Base-by-base conservation (phyloP, 2,113 vertebrate genomes). In the Myodes glareolus region DNA sequence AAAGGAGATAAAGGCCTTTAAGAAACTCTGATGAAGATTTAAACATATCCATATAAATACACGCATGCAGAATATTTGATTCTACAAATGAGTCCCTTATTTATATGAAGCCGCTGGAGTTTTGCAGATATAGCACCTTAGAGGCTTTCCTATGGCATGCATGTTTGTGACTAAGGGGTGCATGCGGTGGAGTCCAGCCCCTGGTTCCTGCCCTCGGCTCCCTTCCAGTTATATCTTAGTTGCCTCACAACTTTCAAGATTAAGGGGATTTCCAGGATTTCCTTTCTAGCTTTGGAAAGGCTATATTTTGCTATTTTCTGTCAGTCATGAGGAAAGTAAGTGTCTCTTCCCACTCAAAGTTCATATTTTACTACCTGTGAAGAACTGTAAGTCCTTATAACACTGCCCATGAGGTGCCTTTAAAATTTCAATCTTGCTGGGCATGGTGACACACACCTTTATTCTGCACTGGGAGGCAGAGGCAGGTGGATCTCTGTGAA, bases 281-380 rank as follows among this genome's bases (percentile, higher is more conserved):
- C 55, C 86, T 88, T 88, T 31, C n/a, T 67, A 68, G 58, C 25
- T 92, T 92, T 90, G 45, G 45, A 92, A 94, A 36, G 13, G 42
- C 45, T 50, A 45, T 55, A 61, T 19, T 88, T n/a, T 36, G 11
- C 45, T 70, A 45, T 50, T 67, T 92, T 81, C n/a, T 88, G 23
- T 70, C 65, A 29, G 52, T 68, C 29, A 45, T 16, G n/a, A 63
- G 42, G 81, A 68, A 80, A 81, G 68, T 31, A 31, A 93, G 73
- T 55, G 5, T 4, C 19, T 73, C 68, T 94, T 27, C 61, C 14
- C 61, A 11, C 27, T 29, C n/a, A 84, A 90, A 77, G 27, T 91
- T 72, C 45, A 65, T 39, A 68, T 75, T 63, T 29, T 67, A 14
- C 42, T 63, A 42, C 45, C 31, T 68, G 42, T 33, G 61, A 45